phyloP scores from a whole-genome alignment of 2,888 invertebrate genomes.

The Hofmannophila pseudospretella region DNA sequence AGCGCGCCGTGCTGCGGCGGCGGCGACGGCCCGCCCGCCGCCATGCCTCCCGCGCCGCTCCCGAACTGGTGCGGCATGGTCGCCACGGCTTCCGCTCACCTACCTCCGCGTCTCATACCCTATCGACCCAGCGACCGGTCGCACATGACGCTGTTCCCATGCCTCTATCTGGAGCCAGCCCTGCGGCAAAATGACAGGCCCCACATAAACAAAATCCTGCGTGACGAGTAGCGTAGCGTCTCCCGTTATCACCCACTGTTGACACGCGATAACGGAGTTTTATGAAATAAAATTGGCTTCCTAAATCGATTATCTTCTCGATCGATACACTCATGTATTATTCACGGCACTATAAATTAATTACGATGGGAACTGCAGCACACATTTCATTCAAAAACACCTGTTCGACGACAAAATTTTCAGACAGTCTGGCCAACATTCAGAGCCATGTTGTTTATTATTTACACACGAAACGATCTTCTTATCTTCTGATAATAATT shows the following conservation, averaged over 20 bases:
- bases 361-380: constrained; percentile 71
- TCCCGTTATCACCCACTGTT: constrained; percentile 21
- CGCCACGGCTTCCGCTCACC: constrained; percentile 69
- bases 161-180: constrained; percentile 29
- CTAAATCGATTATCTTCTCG: constrained; percentile 33
- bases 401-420: constrained; percentile 85
- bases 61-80: constrained; percentile 91
- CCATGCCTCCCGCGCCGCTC: constrained; percentile 80
- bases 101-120: constrained; percentile 46
- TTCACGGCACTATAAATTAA: constrained; percentile 71
- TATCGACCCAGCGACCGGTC: constrained; percentile 16
- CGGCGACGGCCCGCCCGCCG: constrained; percentile 88
- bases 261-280: constrained; percentile 12
- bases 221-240: constrained; percentile 27
- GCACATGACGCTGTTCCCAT: constrained; percentile 26
- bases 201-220: constrained; percentile 19
- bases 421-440: constrained; percentile 79
- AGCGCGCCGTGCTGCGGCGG: constrained; percentile 76
- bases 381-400: constrained; percentile 86
- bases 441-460: constrained; percentile 24
- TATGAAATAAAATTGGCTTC: constrained; percentile 18
- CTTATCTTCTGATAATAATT: constrained; percentile 19
- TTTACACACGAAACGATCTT: constrained; percentile 20
- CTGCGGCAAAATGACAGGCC: constrained; percentile 9
- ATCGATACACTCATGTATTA: constrained; percentile 72